These are phyloP conservation scores for Drosophila mojavensis DNA, from an alignment of 1,140 invertebrate species.

Conservation along the genomic window DNA sequence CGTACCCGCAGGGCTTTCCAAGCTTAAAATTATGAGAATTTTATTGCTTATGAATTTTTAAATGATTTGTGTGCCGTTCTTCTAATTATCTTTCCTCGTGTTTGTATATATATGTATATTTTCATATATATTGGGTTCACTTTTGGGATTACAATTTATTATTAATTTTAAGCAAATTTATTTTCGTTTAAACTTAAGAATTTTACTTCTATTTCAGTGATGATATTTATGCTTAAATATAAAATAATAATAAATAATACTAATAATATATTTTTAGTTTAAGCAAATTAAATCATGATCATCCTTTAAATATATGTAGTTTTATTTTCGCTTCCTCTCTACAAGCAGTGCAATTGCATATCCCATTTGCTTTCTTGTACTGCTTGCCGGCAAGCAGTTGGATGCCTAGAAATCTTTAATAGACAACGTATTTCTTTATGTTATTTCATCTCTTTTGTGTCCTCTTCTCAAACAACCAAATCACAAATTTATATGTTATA, in stretches of 20 bases:
- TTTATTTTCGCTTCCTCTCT: no score
- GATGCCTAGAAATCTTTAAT: neutral
- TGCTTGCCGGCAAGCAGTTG: neutral
- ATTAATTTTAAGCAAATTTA: constrained; percentile 6
- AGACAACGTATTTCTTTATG: constrained; percentile 1
- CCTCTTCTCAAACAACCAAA: constrained; percentile 17
- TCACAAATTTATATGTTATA: constrained; percentile 28
- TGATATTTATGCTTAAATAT: neutral
- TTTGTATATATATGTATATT: neutral
- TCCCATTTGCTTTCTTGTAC: neutral
- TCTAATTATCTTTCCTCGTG: constrained; percentile 50
- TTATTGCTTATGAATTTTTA: constrained; percentile 48
- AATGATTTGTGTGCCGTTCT: constrained; percentile 63
- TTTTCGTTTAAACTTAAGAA: neutral
- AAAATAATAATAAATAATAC: no score
- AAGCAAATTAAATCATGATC: no score
- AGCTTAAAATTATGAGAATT: constrained; percentile 49
- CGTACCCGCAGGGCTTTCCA: constrained; percentile 25
- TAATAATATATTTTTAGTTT: no score
- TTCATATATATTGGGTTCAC: neutral
- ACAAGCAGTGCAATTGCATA: neutral
- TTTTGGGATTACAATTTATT: constrained; percentile 3
- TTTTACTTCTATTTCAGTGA: neutral
- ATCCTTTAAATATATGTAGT: no score
- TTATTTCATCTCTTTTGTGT: constrained; percentile 17